These are phyloP conservation scores for Arvicanthis niloticus DNA, from an alignment of 2,113 vertebrate species.

Conservation along the genomic window DNA sequence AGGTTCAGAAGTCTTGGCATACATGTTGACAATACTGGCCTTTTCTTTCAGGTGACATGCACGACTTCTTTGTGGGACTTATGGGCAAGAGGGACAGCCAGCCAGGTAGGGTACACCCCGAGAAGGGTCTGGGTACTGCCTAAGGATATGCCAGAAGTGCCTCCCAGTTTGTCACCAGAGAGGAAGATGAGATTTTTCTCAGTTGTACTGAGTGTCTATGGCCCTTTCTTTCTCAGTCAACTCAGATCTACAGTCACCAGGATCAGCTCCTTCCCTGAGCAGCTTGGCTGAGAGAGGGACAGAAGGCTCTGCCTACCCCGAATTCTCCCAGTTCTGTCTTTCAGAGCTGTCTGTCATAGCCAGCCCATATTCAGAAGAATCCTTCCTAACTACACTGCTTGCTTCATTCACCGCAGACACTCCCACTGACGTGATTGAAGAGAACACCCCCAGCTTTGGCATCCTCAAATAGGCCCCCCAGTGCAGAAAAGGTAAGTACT, in stretches of 20 bases:
- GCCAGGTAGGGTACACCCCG: slow-evolving; percentile 81
- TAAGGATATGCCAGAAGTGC: not conserved
- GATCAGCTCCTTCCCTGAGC: not conserved
- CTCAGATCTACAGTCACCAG: slow-evolving; percentile 1
- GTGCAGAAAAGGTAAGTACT: slow-evolving; percentile 76
- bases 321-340: not conserved
- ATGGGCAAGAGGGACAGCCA: slow-evolving; percentile 94
- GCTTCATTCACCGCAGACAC: slow-evolving; percentile 59
- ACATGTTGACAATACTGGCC: not conserved
- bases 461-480: slow-evolving; percentile 61
- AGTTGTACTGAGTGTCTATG: not conserved
- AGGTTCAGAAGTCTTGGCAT: not conserved
- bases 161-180: not conserved
- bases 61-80: slow-evolving; percentile 96
- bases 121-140: not conserved
- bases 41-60: slow-evolving; percentile 92
- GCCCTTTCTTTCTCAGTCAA: not conserved
- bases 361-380: not conserved
- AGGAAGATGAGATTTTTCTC: slow-evolving; percentile 3
- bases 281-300: not conserved
- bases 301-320: not conserved
- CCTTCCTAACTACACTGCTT: not conserved
- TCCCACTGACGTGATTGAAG: slow-evolving; percentile 66
- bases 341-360: not conserved
- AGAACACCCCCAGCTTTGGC: slow-evolving; percentile 12